phyloP scores from a whole-genome alignment of 2,888 invertebrate species.

The Stenchaetothrips biformis region DNA sequence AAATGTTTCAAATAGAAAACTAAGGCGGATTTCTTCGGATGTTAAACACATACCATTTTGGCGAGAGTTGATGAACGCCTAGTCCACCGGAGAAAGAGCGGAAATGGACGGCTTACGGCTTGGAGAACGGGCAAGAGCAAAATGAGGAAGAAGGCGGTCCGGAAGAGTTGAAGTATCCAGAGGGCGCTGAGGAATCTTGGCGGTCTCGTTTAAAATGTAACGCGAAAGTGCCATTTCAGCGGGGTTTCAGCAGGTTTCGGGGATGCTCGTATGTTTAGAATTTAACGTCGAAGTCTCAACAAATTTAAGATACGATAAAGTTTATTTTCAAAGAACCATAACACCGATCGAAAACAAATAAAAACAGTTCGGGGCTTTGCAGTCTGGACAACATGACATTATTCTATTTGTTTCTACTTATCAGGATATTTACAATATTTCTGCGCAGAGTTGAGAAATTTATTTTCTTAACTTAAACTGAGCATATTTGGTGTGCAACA shows the following conservation, averaged over 20 bases:
- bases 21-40: neutral
- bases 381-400: neutral
- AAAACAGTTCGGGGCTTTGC: neutral
- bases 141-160: neutral
- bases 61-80: neutral
- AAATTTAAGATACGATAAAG: neutral
- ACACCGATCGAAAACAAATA: neutral
- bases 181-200: neutral
- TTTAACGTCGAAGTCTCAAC: neutral
- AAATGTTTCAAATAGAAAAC: neutral
- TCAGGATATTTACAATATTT: too few relatives aligned
- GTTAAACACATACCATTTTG: neutral
- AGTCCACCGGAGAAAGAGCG: slow-evolving; percentile 4
- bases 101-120: neutral
- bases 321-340: neutral
- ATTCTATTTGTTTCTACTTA: neutral
- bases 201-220: neutral
- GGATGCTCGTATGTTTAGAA: neutral
- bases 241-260: too few relatives aligned
- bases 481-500: too few relatives aligned
- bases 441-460: too few relatives aligned
- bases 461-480: too few relatives aligned
- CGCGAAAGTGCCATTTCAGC: neutral
- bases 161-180: neutral
- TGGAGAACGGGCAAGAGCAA: neutral